Conservation (phyloP, 2,113 vertebrate species). For the Podarcis raffonei region DNA sequence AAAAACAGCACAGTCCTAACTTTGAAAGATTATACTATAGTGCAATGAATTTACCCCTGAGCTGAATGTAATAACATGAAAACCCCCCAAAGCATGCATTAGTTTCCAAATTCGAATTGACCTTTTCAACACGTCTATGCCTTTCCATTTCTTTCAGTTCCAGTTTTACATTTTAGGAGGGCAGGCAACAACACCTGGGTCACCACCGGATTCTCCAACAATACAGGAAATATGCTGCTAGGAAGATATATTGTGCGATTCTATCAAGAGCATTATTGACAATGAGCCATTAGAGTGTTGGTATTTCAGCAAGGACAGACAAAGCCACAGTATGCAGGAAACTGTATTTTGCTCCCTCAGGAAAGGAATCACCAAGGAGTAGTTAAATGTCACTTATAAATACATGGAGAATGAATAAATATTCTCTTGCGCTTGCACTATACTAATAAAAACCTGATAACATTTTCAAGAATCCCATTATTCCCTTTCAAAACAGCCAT, state of each 20-base stretch:
- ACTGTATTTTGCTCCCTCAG: neutral
- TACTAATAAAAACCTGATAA: neutral
- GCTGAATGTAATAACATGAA: slow-evolving; percentile 44
- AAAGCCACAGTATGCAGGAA: fast-evolving
- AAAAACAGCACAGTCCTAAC: slow-evolving; percentile 42
- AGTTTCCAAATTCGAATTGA: slow-evolving; percentile 35
- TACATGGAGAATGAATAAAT: neutral
- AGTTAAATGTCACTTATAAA: neutral
- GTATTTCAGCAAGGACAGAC: neutral
- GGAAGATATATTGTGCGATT: neutral
- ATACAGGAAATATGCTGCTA: fast-evolving
- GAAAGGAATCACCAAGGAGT: neutral
- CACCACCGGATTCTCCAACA: neutral
- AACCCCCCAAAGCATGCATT: slow-evolving; percentile 45
- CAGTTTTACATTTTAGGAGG: slow-evolving; percentile 21
- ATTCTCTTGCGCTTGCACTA: neutral
- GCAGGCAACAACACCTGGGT: neutral
- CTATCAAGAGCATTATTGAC: neutral
- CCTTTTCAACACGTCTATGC: slow-evolving; percentile 20
- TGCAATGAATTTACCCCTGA: slow-evolving; percentile 63
- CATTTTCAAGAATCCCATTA: neutral
- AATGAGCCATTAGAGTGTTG: neutral
- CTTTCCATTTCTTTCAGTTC: slow-evolving; percentile 3
- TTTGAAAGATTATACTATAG: slow-evolving; percentile 63
- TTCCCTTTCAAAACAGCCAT: neutral